Conservation (phyloP, 2,888 invertebrate genomes). For the Coenonympha arcania region DNA sequence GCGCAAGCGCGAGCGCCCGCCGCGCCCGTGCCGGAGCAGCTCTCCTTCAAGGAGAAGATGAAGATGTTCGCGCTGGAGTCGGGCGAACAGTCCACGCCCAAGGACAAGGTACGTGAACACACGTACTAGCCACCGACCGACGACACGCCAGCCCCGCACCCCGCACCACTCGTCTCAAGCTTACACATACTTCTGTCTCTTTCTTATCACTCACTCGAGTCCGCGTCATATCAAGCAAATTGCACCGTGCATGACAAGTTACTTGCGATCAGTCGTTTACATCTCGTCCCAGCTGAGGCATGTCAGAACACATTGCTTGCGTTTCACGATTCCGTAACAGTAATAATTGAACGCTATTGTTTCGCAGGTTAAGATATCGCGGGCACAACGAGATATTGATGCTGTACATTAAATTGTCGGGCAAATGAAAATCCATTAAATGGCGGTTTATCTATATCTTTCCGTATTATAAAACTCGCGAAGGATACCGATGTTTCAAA, state of each 20-base stretch:
- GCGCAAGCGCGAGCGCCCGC: conserved; percentile 78
- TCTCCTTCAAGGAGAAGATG: conserved; percentile 99
- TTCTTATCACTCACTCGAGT: too few relatives aligned
- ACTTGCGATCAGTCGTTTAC: too few relatives aligned
- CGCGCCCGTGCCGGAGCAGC: conserved; percentile 89
- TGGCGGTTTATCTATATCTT: too few relatives aligned
- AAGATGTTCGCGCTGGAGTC: conserved; percentile 99
- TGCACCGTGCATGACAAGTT: too few relatives aligned
- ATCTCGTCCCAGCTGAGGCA: too few relatives aligned
- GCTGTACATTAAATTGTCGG: conserved; percentile 67
- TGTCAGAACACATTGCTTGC: background rate
- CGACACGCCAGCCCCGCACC: too few relatives aligned
- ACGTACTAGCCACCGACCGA: conserved; percentile 9
- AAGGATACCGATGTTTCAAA: conserved; percentile 6
- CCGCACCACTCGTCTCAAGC: too few relatives aligned
- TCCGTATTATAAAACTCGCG: background rate
- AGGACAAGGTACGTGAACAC: conserved; percentile 79
- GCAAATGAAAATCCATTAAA: background rate
- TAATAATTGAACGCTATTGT: conserved; percentile 15
- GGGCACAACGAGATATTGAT: conserved; percentile 96
- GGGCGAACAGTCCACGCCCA: conserved; percentile 92
- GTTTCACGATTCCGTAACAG: conserved; percentile 6
- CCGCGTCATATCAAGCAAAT: too few relatives aligned
- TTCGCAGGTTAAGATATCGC: conserved; percentile 87
- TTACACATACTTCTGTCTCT: too few relatives aligned